phyloP scores from a whole-genome alignment of 2,113 vertebrate genomes.

The Charina bottae region DNA sequence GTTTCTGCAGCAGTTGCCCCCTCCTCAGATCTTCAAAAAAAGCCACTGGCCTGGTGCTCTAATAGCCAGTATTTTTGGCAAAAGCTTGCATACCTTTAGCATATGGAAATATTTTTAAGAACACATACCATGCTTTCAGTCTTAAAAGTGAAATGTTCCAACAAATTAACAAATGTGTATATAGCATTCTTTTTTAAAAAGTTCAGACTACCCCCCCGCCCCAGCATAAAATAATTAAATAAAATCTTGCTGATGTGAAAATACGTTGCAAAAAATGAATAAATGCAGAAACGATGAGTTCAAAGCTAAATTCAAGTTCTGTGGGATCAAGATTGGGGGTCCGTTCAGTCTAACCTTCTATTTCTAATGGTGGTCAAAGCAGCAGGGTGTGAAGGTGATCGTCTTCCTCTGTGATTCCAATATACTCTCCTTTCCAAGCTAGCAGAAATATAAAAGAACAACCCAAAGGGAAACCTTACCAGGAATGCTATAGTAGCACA shows the following conservation, averaged over 20 bases:
- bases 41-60: conserved; percentile 70
- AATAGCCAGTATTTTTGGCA: conserved; percentile 77
- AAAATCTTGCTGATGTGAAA: conserved; percentile 30
- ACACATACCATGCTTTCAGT: conserved; percentile 72
- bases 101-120: conserved; percentile 83
- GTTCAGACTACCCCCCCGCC: background rate
- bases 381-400: background rate
- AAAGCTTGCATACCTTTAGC: conserved; percentile 76
- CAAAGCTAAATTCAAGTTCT: background rate
- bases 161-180: conserved; percentile 56
- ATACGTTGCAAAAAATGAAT: background rate
- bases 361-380: background rate
- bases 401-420: background rate
- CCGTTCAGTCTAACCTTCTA: background rate
- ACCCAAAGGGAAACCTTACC: background rate
- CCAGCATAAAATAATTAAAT: background rate
- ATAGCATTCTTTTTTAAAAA: conserved; percentile 12
- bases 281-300: background rate
- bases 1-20: conserved; percentile 67
- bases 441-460: background rate
- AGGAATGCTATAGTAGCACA: background rate
- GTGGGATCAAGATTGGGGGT: background rate
- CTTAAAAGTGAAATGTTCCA: conserved; percentile 66
- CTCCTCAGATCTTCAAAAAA: background rate
- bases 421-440: background rate